Base-by-base conservation (phyloP, 1,140 invertebrate species). In the Heliconius melpomene region DNA sequence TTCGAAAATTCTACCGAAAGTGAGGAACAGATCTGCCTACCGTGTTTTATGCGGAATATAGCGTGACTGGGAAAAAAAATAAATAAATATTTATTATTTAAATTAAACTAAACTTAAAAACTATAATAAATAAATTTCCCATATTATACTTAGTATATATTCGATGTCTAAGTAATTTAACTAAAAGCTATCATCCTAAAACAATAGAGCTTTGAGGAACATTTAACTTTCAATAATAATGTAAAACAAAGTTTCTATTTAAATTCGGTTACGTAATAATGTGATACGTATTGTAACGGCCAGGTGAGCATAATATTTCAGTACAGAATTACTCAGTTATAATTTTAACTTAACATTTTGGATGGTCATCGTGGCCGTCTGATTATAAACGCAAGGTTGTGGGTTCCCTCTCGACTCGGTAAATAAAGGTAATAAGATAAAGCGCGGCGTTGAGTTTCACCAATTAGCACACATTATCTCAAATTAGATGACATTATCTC, bases 121-220 rank as follows among this genome's bases (percentile, higher is more conserved):
- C 3, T 20, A 7, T 2, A 23, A 23, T 23, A 57, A 57, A 26
- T 23, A 3, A 60, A 9, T 3, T n/a, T 57, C 20, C 9, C 23
- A 11, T 2, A 11, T n/a, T 23, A 60, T 26, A 60, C n/a, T n/a
- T 23, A 60, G 26, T 60, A 26, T 26, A 60, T 60, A 60, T n/a
- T 23, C n/a, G 23, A 23, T 57, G 54, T 7, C n/a, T 60, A 23
- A 60, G 54, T 60, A 60, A 60, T 60, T 23, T 60, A 60, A 60
- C 54, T 60, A 60, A 60, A 60, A 60, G n/a, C n/a, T 60, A 60
- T 60, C 9, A 60, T 60, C 54, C 54, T 26, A 60, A 60, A 60
- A 60, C 54, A 60, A 60, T 60, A 26, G 1, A 23, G n/a, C 20
- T 23, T 9, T 60, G 20, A 60, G n/a, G n/a, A 60, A 23, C 54